Evolutionary conservation across 35 echinoderm and acorn worm species (phyloP).

Genomic region (Acanthaster planci): DNA sequence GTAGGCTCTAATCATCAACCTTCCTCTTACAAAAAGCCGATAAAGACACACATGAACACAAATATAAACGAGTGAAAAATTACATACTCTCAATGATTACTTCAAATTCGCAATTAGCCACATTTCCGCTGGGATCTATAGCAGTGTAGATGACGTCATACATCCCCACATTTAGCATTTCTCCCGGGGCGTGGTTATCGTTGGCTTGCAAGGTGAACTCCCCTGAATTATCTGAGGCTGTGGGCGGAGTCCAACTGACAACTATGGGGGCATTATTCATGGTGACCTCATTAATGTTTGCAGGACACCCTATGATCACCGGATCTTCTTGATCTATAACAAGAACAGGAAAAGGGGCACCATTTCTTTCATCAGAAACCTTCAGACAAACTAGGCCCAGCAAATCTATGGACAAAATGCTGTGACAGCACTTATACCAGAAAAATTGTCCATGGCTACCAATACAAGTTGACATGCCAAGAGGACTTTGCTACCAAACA

Average conservation of each 20-base stretch:
- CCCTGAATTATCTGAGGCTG: slow-evolving; percentile 49
- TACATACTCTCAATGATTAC: slow-evolving; percentile 42
- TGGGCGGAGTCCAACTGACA: slow-evolving; percentile 43
- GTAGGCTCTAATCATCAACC: too few species aligned
- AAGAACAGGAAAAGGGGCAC: background rate
- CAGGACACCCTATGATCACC: slow-evolving; percentile 17
- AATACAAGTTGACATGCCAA: too few species aligned
- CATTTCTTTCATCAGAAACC: too few species aligned
- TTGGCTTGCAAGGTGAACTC: background rate
- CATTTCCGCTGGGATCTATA: slow-evolving; percentile 38
- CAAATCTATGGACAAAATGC: too few species aligned
- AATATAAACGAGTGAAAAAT: too few species aligned
- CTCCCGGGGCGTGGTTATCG: slow-evolving; percentile 4
- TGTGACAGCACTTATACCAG: too few species aligned
- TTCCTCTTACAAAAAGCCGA: too few species aligned
- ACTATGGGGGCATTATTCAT: background rate
- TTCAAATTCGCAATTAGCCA: slow-evolving; percentile 47
- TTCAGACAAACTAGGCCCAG: too few species aligned
- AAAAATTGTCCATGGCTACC: too few species aligned
- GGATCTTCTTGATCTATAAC: slow-evolving; percentile 44
- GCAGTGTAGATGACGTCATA: slow-evolving; percentile 45
- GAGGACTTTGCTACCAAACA: too few species aligned
- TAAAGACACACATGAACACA: too few species aligned
- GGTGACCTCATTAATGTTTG: slow-evolving; percentile 18
- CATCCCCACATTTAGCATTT: slow-evolving; percentile 16